Base-by-base conservation (phyloP, 1,140 invertebrate genomes). In the Caenorhabditis briggsae region DNA sequence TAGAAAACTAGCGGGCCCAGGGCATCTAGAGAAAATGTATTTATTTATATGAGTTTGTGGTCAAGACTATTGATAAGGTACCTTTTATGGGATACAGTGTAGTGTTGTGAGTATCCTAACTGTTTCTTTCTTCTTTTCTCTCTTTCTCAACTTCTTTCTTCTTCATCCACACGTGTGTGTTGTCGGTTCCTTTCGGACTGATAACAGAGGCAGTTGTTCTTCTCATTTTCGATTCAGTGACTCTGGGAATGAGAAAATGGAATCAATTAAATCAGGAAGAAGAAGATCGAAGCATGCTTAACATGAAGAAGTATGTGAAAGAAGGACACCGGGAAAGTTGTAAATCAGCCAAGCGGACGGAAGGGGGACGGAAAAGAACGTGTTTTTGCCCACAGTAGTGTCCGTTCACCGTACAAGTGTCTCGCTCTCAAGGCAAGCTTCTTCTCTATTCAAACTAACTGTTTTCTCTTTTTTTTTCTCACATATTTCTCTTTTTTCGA, bases 361-460 rank as follows among this genome's bases (percentile, higher is more conserved):
- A 43, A n/a, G 33, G 20, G 46, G 23, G 65, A 78, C 70, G 70
- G 46, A 78, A 78, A 78, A 78, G 43, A 78, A 78, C 70, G 70
- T 78, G 70, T 78, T 78, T 78, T 50, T 70, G 64, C 41, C 64
- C 64, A 11, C 50, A 33, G 33, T 33, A 33, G 33, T 53, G 50
- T 70, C 64, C 64, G 64, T 70, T 70, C 64, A 70, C 33, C 64
- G 64, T 70, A 70, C 64, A 70, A 78, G 46, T 50, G 70, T 25
- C 43, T 50, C 70, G 70, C 70, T 50, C 46, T 78, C 70, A 78
- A 78, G 70, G 70, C 70, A 53, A 78, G 70, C 70, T 78, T 78
- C 70, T 78, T 50, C 33, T 33, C 70, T 78, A 48, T 78, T 70
- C 64, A 78, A 50, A 50, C 70, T 78, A 50, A 78, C 70, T 78